Evolutionary conservation across 1,140 invertebrate species (phyloP).

Genomic region (Neodiprion virginianus): DNA sequence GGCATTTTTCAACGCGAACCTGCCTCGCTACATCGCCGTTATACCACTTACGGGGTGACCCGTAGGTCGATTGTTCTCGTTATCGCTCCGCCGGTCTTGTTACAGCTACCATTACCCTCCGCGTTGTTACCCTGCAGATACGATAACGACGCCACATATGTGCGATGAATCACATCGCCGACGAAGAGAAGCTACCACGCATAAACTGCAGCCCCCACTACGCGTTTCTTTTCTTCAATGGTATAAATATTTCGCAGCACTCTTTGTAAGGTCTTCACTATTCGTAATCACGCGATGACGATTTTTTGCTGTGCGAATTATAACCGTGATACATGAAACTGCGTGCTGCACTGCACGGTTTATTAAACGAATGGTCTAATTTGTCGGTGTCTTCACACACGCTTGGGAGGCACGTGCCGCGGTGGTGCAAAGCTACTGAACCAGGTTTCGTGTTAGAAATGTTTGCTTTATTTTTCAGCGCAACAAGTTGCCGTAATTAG

Average conservation of each 20-base stretch:
- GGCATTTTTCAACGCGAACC: background rate
- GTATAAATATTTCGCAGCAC: too few relatives aligned
- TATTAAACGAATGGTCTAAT: too few relatives aligned
- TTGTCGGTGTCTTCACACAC: background rate
- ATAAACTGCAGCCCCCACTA: too few relatives aligned
- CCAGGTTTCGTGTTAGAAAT: background rate
- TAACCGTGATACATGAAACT: too few relatives aligned
- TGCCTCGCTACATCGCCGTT: background rate
- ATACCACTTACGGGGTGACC: background rate
- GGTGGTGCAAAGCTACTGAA: background rate
- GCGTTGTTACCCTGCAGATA: background rate
- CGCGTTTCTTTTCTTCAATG: too few relatives aligned
- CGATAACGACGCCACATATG: background rate
- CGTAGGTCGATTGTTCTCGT: background rate
- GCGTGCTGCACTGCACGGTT: too few relatives aligned
- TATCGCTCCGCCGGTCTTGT: background rate
- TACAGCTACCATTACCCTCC: background rate
- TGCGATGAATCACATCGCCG: background rate
- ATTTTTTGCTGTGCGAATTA: too few relatives aligned
- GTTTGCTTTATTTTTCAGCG: background rate
- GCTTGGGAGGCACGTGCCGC: background rate
- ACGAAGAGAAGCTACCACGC: background rate
- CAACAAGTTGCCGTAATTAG: constrained; percentile 7
- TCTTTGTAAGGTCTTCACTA: too few relatives aligned
- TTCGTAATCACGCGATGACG: too few relatives aligned